Base-by-base conservation (phyloP, 2,888 invertebrate species). In the Urechis unicinctus region DNA sequence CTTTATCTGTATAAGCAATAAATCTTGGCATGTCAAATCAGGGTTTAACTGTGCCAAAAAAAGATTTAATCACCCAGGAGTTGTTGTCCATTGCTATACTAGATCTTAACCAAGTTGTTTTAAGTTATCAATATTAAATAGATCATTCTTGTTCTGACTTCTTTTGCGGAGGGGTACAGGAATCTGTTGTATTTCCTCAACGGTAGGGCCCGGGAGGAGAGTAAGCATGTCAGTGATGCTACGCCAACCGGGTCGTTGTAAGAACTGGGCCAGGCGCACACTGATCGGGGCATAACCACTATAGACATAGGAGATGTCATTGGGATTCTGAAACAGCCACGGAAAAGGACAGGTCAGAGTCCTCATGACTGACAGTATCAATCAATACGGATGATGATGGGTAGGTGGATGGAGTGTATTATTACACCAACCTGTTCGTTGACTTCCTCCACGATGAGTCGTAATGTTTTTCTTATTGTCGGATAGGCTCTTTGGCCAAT, bases 281-380 rank as follows among this genome's bases (percentile, higher is more conserved):
- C 90, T 90, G 42, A 98, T 78, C 0, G 97, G 96, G 0, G 95
- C 94, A 78, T 95, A 97, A 36, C 82, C 91, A 71, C 89, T 90
- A 72, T 91, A 90, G 36, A 94, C 88, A 71, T 92, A 95, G 62
- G 91, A 88, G 53, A 93, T 90, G 71, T 96, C 94, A 59, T 85
- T 87, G 0, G 88, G 88, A 53, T 86, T 84, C 78, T 80, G 68
- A 4, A 55, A 25, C 25, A 3, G 21, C 2, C 30, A 6, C 36
- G 22, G 21, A 36, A 36, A 36, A 13, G 3, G 0, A 30, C 3
- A 50, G 22, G 22, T 1, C 22, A 13, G 36, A 50, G 1, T 28
- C 9, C 9, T 9, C 22, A 26, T 13, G 22, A 4, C n/a, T 30
- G 30, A 31, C 21, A 4, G 17, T n/a, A 5, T 5, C 28, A 25